phyloP scores from a whole-genome alignment of 2,113 vertebrate species.

The Sisor rabdophorus region DNA sequence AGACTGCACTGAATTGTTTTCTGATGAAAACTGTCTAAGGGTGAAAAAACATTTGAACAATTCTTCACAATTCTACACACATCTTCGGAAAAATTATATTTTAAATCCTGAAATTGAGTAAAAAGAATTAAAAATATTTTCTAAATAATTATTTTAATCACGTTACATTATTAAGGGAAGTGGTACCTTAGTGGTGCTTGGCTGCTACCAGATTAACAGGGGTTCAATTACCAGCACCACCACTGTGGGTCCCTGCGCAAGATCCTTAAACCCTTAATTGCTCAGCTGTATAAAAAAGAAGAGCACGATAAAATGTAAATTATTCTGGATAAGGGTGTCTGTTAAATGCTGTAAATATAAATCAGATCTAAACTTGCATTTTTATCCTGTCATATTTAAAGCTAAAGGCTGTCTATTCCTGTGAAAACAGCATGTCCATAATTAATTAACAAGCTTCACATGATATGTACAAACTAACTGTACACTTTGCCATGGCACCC shows the following conservation, averaged over 20 bases:
- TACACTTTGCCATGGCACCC: neutral
- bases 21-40: conserved; percentile 3
- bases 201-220: too few relatives aligned
- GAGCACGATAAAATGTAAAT: too few relatives aligned
- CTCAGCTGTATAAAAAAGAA: too few relatives aligned
- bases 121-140: neutral
- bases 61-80: neutral
- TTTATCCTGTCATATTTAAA: neutral
- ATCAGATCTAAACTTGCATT: neutral
- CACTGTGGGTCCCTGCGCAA: too few relatives aligned
- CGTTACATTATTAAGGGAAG: neutral
- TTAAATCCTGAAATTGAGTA: neutral
- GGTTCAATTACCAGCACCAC: too few relatives aligned
- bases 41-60: neutral
- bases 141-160: neutral
- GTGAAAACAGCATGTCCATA: neutral
- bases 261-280: too few relatives aligned
- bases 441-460: neutral
- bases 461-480: neutral
- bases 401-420: neutral
- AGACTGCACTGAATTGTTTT: neutral
- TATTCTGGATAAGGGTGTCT: too few relatives aligned
- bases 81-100: neutral
- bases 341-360: too few relatives aligned
- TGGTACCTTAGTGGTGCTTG: too few relatives aligned